These are phyloP conservation scores for Campaea margaritaria DNA, from an alignment of 2,888 invertebrate species.

Conservation along the genomic window DNA sequence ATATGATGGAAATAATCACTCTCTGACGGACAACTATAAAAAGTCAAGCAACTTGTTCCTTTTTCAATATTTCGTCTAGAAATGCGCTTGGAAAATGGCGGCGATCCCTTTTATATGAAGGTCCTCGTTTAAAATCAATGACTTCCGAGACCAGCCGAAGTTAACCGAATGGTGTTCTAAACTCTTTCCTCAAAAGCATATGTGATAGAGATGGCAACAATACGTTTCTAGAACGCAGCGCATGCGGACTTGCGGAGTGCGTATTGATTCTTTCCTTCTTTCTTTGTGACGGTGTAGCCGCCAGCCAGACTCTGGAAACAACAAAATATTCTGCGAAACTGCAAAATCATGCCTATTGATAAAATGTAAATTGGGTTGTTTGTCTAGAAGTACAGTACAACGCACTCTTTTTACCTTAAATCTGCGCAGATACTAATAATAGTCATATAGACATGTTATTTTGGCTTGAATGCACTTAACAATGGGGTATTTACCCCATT, in stretches of 20 bases:
- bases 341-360: slow-evolving; percentile 35
- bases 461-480: too few relatives aligned
- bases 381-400: background rate
- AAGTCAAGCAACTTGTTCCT: slow-evolving; percentile 41
- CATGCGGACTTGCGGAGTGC: slow-evolving; percentile 21
- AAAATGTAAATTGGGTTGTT: slow-evolving; percentile 21
- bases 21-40: slow-evolving; percentile 40
- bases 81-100: slow-evolving; percentile 40
- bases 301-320: slow-evolving; percentile 24
- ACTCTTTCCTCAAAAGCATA: slow-evolving; percentile 22
- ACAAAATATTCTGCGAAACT: slow-evolving; percentile 33
- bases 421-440: too few relatives aligned
- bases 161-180: slow-evolving; percentile 21
- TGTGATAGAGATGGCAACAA: slow-evolving; percentile 24
- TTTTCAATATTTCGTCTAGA: slow-evolving; percentile 41
- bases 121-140: slow-evolving; percentile 38
- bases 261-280: slow-evolving; percentile 20
- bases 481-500: too few relatives aligned
- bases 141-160: slow-evolving; percentile 34
- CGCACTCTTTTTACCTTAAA: too few relatives aligned
- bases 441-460: too few relatives aligned
- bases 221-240: slow-evolving; percentile 36
- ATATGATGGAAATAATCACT: slow-evolving; percentile 35
- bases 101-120: slow-evolving; percentile 35
- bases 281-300: slow-evolving; percentile 32